phyloP scores from a whole-genome alignment of 1,140 invertebrate species.

The Chrysoperla carnea region DNA sequence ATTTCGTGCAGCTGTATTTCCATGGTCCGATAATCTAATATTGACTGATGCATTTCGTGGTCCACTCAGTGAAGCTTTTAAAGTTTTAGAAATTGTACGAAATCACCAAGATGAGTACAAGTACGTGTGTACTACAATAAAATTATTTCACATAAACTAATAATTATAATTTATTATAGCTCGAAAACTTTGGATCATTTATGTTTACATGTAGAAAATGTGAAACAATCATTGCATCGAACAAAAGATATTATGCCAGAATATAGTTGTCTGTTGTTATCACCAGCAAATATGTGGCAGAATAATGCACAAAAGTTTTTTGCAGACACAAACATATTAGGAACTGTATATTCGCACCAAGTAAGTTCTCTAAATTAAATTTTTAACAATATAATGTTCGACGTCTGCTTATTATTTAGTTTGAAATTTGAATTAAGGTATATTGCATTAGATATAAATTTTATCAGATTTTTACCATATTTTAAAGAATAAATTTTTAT shows the following conservation, averaged over 20 bases:
- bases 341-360: conserved; percentile 67
- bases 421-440: no score
- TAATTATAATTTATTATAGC: conserved; percentile 21
- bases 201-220: conserved; percentile 73
- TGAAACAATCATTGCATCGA: conserved; percentile 35
- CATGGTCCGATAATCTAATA: conserved; percentile 65
- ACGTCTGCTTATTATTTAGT: no score
- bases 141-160: background rate
- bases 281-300: conserved; percentile 87
- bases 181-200: conserved; percentile 54
- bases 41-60: conserved; percentile 77
- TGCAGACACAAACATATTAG: conserved; percentile 56
- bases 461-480: background rate
- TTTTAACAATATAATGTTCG: no score
- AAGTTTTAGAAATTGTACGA: conserved; percentile 64
- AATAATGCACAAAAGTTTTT: conserved; percentile 60
- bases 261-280: conserved; percentile 81
- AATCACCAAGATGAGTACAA: conserved; percentile 63
- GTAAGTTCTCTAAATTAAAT: conserved; percentile 35
- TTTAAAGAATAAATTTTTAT: conserved; percentile 3
- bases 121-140: conserved; percentile 27
- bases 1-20: conserved; percentile 49
- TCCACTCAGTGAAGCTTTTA: conserved; percentile 73
- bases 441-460: conserved; percentile 1
- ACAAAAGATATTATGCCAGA: conserved; percentile 54